phyloP scores from a whole-genome alignment of 2,888 invertebrate species.

The Baronia brevicornis region DNA sequence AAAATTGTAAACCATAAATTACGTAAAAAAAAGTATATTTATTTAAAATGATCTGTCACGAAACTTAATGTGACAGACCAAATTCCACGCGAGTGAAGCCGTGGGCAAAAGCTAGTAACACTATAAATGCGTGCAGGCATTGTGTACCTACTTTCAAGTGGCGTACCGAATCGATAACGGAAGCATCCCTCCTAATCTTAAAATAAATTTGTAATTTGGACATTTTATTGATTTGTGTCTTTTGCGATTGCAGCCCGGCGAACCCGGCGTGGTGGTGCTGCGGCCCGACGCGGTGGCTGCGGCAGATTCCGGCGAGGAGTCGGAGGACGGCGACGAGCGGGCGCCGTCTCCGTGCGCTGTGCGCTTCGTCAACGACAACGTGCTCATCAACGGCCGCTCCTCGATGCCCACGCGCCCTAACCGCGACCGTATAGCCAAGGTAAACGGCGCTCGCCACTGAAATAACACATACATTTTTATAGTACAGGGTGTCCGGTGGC shows the following conservation, averaged over 20 bases:
- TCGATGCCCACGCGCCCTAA: conserved; percentile 81
- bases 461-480: background rate
- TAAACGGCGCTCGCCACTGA: conserved; percentile 27
- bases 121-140: no score
- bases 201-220: background rate
- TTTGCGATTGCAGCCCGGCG: conserved; percentile 41
- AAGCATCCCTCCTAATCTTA: background rate
- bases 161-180: background rate
- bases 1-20: no score
- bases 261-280: conserved; percentile 61
- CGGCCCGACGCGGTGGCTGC: conserved; percentile 77
- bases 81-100: no score
- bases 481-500: no score
- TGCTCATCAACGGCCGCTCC: conserved; percentile 92
- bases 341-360: conserved; percentile 90
- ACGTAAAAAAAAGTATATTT: no score
- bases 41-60: no score
- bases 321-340: conserved; percentile 58
- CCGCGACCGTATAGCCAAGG: conserved; percentile 72
- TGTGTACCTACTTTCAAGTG: no score
- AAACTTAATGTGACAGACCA: no score
- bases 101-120: no score
- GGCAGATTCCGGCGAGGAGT: conserved; percentile 40
- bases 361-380: conserved; percentile 89
- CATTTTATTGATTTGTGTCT: background rate